phyloP scores from a whole-genome alignment of 2,797 vertebrate genomes.

The Coccyzus lansbergi region DNA sequence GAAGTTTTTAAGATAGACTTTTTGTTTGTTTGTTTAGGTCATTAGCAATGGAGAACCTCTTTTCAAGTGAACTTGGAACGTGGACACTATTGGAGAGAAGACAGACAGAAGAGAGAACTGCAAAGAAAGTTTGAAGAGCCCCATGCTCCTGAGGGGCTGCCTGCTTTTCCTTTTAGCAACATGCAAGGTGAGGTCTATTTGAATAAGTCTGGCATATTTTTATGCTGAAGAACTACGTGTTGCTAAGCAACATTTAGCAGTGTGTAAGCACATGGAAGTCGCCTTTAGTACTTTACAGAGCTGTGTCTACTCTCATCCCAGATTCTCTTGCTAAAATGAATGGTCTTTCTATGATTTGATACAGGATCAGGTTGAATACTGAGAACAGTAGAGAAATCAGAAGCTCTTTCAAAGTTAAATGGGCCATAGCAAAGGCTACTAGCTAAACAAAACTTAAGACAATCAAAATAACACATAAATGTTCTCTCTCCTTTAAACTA shows the following conservation, averaged over 20 bases:
- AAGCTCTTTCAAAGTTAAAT: slow-evolving; percentile 26
- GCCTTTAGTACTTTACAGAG: slow-evolving; percentile 13
- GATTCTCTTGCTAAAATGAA: slow-evolving; percentile 26
- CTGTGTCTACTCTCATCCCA: neutral
- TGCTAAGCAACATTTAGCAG: slow-evolving; percentile 19
- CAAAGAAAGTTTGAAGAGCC: neutral
- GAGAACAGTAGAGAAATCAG: slow-evolving; percentile 5
- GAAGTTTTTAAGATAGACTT: neutral
- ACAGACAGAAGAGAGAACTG: neutral
- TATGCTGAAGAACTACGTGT: slow-evolving; percentile 10
- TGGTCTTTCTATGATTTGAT: neutral
- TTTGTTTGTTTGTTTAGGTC: neutral
- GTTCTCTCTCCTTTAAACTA: neutral
- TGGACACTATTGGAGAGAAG: neutral
- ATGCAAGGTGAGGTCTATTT: neutral
- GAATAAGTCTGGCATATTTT: neutral
- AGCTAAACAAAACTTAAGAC: neutral
- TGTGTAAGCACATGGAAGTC: neutral
- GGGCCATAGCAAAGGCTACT: neutral
- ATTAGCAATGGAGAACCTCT: neutral
- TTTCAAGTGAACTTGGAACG: neutral
- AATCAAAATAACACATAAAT: neutral
- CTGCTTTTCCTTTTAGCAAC: neutral
- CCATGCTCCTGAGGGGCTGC: neutral
- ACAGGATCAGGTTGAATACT: neutral